Evolutionary conservation across 2,113 vertebrate species (phyloP).

Genomic region (Gorsachius goisagi): DNA sequence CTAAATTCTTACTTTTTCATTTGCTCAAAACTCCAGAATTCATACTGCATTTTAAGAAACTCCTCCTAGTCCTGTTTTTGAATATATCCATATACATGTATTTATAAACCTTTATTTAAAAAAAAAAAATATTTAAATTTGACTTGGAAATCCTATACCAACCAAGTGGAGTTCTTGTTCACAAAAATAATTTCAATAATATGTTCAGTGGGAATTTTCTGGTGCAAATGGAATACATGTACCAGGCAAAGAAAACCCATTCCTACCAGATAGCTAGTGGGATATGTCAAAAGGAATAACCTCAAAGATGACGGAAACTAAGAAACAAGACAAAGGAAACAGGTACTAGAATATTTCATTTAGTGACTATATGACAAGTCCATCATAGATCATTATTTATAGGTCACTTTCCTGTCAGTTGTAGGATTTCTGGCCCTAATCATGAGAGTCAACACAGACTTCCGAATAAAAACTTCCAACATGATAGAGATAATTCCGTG

Average conservation of each 20-base stretch:
- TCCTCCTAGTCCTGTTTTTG: neutral
- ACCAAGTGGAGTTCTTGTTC: neutral
- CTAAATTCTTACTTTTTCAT: neutral
- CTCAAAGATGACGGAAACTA: conserved; percentile 69
- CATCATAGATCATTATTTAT: conserved; percentile 75
- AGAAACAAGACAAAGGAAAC: conserved; percentile 73
- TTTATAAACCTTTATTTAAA: neutral
- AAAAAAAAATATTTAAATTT: neutral
- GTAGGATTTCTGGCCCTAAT: conserved; percentile 73
- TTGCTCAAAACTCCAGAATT: neutral
- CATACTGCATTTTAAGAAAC: neutral
- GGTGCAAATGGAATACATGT: neutral
- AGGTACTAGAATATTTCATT: conserved; percentile 73
- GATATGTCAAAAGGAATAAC: conserved; percentile 60
- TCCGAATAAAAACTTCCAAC: conserved; percentile 78
- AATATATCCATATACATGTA: neutral
- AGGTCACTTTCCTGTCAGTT: conserved; percentile 79
- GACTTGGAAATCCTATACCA: neutral
- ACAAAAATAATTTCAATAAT: neutral
- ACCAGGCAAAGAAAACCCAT: conserved; percentile 26
- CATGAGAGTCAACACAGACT: conserved; percentile 77
- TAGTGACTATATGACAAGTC: conserved; percentile 73
- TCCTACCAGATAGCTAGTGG: conserved; percentile 11
- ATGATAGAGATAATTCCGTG: conserved; percentile 67
- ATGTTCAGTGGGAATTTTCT: neutral